Percentiles rank a stretch among this genome's conserved stretches.
Conservation (phyloP, 2,797 vertebrate genomes). For the Labeo calbasu region DNA sequence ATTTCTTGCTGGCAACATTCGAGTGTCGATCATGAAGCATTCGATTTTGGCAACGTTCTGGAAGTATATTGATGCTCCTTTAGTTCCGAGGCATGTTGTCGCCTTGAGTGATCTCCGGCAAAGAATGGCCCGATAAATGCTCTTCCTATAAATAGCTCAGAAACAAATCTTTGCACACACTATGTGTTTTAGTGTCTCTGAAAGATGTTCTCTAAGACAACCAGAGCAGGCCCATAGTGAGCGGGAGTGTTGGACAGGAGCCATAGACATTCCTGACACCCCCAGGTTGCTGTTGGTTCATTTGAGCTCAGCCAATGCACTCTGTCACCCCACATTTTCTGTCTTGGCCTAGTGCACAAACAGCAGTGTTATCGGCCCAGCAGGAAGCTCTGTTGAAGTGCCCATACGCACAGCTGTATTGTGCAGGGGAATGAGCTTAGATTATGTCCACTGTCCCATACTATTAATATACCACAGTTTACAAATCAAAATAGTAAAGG, state of each 20-base stretch:
- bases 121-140: constrained; percentile 51
- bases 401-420: constrained; percentile 57
- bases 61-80: constrained; percentile 11
- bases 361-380: constrained; percentile 56
- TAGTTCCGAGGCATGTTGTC: constrained; percentile 26
- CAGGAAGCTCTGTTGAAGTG: constrained; percentile 55
- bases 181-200: constrained; percentile 65
- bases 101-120: constrained; percentile 38
- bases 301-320: constrained; percentile 82
- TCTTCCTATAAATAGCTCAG: constrained; percentile 64
- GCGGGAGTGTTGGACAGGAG: constrained; percentile 74
- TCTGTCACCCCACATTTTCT: constrained; percentile 77
- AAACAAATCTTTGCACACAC: constrained; percentile 61
- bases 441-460: constrained; percentile 25
- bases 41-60: not conserved
- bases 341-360: constrained; percentile 54
- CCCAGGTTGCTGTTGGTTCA: constrained; percentile 82
- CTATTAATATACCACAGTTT: constrained; percentile 17
- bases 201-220: constrained; percentile 78
- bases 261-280: constrained; percentile 82
- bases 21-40: not conserved
- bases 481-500: constrained; percentile 31
- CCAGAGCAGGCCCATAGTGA: constrained; percentile 74
- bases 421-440: not conserved
- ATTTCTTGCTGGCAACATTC: constrained; percentile 24